phyloP scores from a whole-genome alignment of 1,140 invertebrate species.

The Chironomus tepperi region DNA sequence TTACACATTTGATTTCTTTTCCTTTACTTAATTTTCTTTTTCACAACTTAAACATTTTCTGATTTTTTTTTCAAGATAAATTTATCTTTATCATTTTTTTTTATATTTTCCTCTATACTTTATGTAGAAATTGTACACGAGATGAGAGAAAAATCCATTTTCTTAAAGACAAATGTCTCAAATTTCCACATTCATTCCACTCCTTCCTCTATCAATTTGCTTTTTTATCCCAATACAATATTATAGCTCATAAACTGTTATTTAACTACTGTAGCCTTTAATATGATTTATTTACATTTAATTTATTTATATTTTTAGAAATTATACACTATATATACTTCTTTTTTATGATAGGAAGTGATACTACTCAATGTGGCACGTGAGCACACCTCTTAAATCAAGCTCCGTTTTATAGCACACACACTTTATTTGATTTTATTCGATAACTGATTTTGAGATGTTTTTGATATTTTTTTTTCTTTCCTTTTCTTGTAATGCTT shows the following conservation, averaged over 20 bases:
- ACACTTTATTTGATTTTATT: too few species aligned
- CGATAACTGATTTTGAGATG: too few species aligned
- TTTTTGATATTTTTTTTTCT: too few species aligned
- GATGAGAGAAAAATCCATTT: neutral
- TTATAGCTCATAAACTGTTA: too few species aligned
- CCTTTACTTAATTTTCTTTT: too few species aligned
- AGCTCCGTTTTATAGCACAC: too few species aligned
- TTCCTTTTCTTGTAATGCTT: too few species aligned
- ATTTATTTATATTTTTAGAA: neutral
- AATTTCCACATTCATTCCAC: neutral
- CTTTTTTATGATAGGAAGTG: neutral
- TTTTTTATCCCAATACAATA: neutral
- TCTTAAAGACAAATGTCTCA: neutral
- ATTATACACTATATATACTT: neutral
- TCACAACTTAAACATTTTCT: neutral
- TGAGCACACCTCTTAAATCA: neutral
- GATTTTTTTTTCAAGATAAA: neutral
- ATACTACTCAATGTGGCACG: neutral
- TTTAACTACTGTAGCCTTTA: neutral
- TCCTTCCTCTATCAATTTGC: neutral
- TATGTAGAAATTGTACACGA: neutral
- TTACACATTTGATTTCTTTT: too few species aligned
- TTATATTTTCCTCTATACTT: neutral
- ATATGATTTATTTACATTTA: neutral
- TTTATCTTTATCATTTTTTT: constrained; percentile 4